Base-by-base conservation (phyloP, 2,113 vertebrate species). In the Heterotilapia buettikoferi region DNA sequence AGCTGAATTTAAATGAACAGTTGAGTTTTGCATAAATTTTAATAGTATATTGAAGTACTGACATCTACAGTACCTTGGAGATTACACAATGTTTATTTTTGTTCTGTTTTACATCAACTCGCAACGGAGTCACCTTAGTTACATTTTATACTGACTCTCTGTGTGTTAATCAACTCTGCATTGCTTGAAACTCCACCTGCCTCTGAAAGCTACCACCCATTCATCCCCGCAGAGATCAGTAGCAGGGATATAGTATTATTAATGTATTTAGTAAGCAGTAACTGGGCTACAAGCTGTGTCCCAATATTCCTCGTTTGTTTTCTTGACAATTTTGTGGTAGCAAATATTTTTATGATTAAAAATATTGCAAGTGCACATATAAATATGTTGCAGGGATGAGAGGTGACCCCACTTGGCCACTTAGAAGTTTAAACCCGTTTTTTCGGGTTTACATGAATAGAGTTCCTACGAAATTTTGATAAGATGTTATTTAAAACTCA, bases 81-180 rank as follows among this genome's bases (percentile, higher is more conserved):
- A 43, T 82, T 6, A 5, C 6, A 80, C 18, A 29, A 6, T 76
- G 10, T 50, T 47, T 78, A 6, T 19, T 78, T 31, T 31, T n/a
- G 43, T 78, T 47, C 26, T 50, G 16, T 31, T 78, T 31, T 78
- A 31, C 43, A 26, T 73, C 14, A 73, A 11, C 21, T 16, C 5
- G 3, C 68, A 0, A 73, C 0, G 3, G 9, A 1, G 71, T 19
- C 26, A 50, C 0, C 43, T 19, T 50, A 50, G 43, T 50, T 78
- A 78, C 26, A 50, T 78, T 78, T 78, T 31, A 78, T 50, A n/a
- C 14, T 50, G 71, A 11, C 71, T 50, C 13, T 26, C 14, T 31
- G 24, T 50, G 43, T 78, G 71, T 8, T 78, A 47, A 76, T 29
- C 24, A 73, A 43, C 13, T 26, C 13, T 47, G 21, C 19, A 73